A percentile compares a stretch with the other conserved stretches of the same genome.
These are phyloP conservation scores for Lapara coniferarum DNA, from an alignment of 2,888 invertebrate genomes.

Conservation along the genomic window DNA sequence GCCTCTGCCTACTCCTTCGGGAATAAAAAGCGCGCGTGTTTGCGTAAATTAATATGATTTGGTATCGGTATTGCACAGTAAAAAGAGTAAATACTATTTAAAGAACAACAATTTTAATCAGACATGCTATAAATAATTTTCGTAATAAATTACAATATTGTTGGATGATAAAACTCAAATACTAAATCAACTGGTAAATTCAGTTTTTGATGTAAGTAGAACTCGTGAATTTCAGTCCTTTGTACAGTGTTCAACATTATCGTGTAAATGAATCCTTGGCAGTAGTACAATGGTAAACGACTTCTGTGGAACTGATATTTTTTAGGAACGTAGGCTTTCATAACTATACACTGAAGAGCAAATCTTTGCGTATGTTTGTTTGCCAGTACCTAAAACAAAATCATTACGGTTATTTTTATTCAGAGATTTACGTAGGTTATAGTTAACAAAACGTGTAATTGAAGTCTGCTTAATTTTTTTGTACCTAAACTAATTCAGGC, in stretches of 20 bases:
- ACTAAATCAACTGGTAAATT: constrained; percentile 50
- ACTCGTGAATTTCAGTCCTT: constrained; percentile 61
- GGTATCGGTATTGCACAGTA: too few relatives aligned
- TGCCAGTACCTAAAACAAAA: constrained; percentile 54
- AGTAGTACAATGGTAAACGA: constrained; percentile 65
- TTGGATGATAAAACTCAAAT: constrained; percentile 63
- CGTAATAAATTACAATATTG: constrained; percentile 29
- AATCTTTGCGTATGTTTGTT: constrained; percentile 45
- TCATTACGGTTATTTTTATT: not conserved
- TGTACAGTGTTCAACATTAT: constrained; percentile 51
- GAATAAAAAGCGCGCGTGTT: too few relatives aligned
- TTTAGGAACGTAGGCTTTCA: constrained; percentile 52
- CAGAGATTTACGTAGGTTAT: not conserved
- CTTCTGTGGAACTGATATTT: constrained; percentile 50
- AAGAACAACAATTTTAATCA: too few relatives aligned
- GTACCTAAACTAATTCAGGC: too few relatives aligned
- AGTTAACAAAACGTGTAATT: not conserved
- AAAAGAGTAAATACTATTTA: too few relatives aligned
- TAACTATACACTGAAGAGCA: constrained; percentile 54
- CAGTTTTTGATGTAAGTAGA: constrained; percentile 48
- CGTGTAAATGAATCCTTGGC: constrained; percentile 53
- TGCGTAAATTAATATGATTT: too few relatives aligned
- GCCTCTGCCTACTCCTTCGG: too few relatives aligned
- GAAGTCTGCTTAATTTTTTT: too few relatives aligned
- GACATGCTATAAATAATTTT: not conserved